Evolutionary conservation across 2,888 invertebrate genomes (phyloP).

Genomic region (Caenorhabditis wallacei): DNA sequence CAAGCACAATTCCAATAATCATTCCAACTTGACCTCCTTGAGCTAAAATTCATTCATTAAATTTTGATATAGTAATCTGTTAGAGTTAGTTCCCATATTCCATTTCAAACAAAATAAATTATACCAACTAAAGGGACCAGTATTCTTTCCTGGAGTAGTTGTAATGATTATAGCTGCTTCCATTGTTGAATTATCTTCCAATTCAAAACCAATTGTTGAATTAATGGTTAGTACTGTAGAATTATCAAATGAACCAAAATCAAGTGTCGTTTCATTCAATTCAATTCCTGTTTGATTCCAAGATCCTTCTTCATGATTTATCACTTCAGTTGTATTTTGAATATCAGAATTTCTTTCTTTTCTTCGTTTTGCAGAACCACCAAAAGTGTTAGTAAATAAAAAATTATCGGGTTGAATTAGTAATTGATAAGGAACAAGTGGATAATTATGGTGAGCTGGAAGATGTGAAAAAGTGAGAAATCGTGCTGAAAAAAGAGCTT

Average conservation of each 20-base stretch:
- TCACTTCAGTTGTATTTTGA: not conserved
- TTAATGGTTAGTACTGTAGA: constrained; percentile 2
- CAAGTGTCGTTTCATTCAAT: not conserved
- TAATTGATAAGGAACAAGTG: constrained; percentile 37
- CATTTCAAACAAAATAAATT: constrained; percentile 15
- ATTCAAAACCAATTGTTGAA: not conserved
- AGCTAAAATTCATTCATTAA: not conserved
- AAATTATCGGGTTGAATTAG: constrained; percentile 31
- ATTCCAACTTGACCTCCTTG: constrained; percentile 43
- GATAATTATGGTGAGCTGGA: constrained; percentile 17
- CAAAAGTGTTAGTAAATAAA: constrained; percentile 4
- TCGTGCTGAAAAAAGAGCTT: constrained; percentile 16
- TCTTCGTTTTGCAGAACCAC: not conserved
- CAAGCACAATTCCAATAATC: constrained; percentile 66
- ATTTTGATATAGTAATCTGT: not conserved
- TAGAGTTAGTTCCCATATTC: not conserved
- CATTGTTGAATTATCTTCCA: constrained; percentile 7
- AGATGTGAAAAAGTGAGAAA: not conserved
- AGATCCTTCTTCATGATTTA: not conserved
- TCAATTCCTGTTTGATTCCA: not conserved
- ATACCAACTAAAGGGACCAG: constrained; percentile 22
- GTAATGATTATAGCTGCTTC: not conserved
- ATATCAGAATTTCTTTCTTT: not conserved
- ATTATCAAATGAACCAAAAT: not conserved
- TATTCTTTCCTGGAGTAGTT: not conserved